Base-by-base conservation (phyloP, 2,113 vertebrate genomes). In the Malurus alboscapulatus region DNA sequence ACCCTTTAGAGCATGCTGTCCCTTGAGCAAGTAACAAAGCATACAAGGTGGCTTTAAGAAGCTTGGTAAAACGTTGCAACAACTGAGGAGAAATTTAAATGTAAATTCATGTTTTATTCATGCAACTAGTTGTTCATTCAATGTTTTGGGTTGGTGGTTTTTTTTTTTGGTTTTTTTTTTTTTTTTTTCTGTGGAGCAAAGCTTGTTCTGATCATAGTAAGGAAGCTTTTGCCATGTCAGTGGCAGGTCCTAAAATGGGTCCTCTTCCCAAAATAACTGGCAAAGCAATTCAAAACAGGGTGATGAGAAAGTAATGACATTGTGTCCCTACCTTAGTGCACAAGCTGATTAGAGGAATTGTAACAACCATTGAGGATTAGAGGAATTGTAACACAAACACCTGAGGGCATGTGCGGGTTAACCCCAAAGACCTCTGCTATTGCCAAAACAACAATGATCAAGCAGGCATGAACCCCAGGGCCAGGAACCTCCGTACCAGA, bases 301-400 rank as follows among this genome's bases (percentile, higher is more conserved):
- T 32, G 10, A 58, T 69, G 27, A 63, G 40, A 48, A 65, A 10
- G 25, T 32, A 57, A 29, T 0, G 1, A 16, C 0, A 2, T 38
- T 75, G 30, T 32, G 16, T 14, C 15, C 63, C 26, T 47, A 36
- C 40, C 6, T 59, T 6, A 38, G 22, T 20, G 17, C 30, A 18
- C 10, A 19, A 21, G 20, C 5, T 80, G 30, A 59, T 78, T n/a
- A 83, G 12, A 53, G 53, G 65, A 85, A 42, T 25, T 40, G 14
- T 26, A 45, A 36, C n/a, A 24, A 38, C 38, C 10, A 11, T 11
- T 38, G 38, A 38, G 38, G 30, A 59, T 78, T n/a, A 83, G 12
- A 53, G 53, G 65, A 85, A 42, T 25, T 40, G 14, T 26, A 45
- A 36, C 36, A 24, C 24, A 45, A 30, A 45, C n/a, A 38, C 27